Conservation (phyloP, 1,140 invertebrate species). For the Monomorium pharaonis region DNA sequence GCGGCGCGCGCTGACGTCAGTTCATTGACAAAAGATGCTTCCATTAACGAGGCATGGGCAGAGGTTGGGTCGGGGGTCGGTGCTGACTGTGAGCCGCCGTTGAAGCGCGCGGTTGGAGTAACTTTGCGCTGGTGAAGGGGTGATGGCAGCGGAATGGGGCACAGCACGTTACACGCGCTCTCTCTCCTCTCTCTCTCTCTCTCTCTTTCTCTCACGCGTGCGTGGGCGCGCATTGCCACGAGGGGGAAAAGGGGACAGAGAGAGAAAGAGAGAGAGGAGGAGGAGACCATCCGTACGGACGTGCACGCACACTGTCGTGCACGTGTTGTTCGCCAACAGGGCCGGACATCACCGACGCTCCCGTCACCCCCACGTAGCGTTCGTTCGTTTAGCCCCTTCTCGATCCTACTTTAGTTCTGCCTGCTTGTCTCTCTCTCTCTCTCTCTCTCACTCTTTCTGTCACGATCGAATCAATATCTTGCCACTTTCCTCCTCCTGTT, state of each 20-base stretch:
- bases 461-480: constrained; percentile 30
- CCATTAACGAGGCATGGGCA: constrained; percentile 83
- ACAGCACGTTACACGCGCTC: constrained; percentile 62
- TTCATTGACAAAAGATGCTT: constrained; percentile 86
- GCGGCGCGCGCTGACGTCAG: constrained; percentile 82
- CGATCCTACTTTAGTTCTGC: neutral
- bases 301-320: constrained; percentile 66
- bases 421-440: too few relatives aligned
- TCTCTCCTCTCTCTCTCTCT: too few relatives aligned
- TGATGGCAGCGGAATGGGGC: constrained; percentile 1
- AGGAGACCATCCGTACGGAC: constrained; percentile 44
- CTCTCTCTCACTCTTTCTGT: constrained; percentile 20
- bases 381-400: neutral
- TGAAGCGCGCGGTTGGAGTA: constrained; percentile 16
- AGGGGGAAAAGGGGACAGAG: neutral
- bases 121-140: constrained; percentile 3
- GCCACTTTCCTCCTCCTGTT: constrained; percentile 22
- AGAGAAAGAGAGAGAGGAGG: neutral
- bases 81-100: constrained; percentile 68
- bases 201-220: constrained; percentile 70
- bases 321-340: constrained; percentile 64
- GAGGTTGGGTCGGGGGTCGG: constrained; percentile 70
- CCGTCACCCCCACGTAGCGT: constrained; percentile 13
- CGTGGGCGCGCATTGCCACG: constrained; percentile 72
- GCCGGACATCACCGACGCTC: neutral